Evolutionary conservation across 2,797 vertebrate genomes (phyloP), one percentile per base, ranked within the genome.

Genomic region (Pseudomugil gertrudae): DNA sequence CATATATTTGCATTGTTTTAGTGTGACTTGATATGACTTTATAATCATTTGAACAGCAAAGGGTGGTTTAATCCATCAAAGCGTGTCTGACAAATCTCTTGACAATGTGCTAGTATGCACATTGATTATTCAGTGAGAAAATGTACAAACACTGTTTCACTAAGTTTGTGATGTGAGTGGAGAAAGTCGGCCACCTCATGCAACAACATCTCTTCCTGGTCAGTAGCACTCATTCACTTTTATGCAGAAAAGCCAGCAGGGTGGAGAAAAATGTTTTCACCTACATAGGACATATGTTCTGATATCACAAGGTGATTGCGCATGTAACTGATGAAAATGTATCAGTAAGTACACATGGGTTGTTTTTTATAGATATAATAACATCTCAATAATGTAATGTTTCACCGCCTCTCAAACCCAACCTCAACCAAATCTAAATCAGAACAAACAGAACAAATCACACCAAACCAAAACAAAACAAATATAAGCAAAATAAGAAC

Each of bases 161-260:
- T 35, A 79, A 69, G 48, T 57, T 53, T 55, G 50, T 62, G 51
- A 55, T 53, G 52, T 45, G 62, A 40, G 54, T 63, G 78, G 76
- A 60, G 69, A 66, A 66, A 24, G 54, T 62, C 52, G 56, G 58
- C 59, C 70, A 74, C 78, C 78, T 50, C 27, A 65, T n/a, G n/a
- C n/a, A n/a, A n/a, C n/a, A n/a, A n/a, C n/a, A n/a, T n/a, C n/a
- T n/a, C n/a, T n/a, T 74, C 33, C 45, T 1, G 59, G 73, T 74
- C 70, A 73, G 52, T 74, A 63, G 57, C 63, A 72, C 30, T 7
- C 62, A 24, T 2, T n/a, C n/a, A 65, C 78, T 63, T 70, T 69
- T 79, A 75, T 84, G 67, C 59, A 59, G 40, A 32, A 29, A 11
- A 36, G 17, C 10, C 3, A 1, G 26, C 0, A 2, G 53, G 27